These are phyloP conservation scores for Enteromius mattozi DNA, from an alignment of 2,797 vertebrate genomes.

Conservation along the genomic window DNA sequence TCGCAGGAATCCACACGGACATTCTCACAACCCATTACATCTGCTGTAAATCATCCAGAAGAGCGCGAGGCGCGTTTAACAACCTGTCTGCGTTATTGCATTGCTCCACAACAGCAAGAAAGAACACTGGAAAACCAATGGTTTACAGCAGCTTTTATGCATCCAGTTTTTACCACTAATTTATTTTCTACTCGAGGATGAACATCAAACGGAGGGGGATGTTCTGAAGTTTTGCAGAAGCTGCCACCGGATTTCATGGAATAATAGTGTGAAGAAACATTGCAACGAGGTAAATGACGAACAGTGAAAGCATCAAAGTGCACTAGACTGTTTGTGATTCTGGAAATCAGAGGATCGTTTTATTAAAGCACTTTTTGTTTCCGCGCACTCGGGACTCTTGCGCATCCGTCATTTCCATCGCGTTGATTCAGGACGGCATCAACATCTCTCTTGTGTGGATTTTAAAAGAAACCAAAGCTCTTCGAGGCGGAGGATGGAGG, in stretches of 20 bases:
- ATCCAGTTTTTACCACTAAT: neutral
- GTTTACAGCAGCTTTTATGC: neutral
- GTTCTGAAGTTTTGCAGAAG: constrained; percentile 37
- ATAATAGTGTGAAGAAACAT: constrained; percentile 1
- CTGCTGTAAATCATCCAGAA: constrained; percentile 29
- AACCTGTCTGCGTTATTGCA: neutral
- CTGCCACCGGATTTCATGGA: neutral
- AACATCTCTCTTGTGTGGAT: constrained; percentile 16
- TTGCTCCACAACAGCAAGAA: neutral
- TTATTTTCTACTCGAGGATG: neutral
- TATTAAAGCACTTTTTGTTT: constrained; percentile 3
- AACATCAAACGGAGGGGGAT: neutral
- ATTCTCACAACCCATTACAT: constrained; percentile 33
- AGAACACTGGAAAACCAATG: neutral
- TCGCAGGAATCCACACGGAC: constrained; percentile 8
- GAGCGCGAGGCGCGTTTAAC: constrained; percentile 20
- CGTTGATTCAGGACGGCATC: constrained; percentile 37
- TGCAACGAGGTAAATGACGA: neutral
- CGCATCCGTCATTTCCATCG: constrained; percentile 30
- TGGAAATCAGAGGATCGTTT: neutral
- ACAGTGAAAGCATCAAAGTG: constrained; percentile 10
- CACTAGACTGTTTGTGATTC: neutral
- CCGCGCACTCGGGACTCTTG: constrained; percentile 1
- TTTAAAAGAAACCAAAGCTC: constrained; percentile 38
- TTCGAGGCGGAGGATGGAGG: constrained; percentile 85